Evolutionary conservation across 64 coral and sea anemone genomes (phyloP).

Genomic region (Acropora tenuis): DNA sequence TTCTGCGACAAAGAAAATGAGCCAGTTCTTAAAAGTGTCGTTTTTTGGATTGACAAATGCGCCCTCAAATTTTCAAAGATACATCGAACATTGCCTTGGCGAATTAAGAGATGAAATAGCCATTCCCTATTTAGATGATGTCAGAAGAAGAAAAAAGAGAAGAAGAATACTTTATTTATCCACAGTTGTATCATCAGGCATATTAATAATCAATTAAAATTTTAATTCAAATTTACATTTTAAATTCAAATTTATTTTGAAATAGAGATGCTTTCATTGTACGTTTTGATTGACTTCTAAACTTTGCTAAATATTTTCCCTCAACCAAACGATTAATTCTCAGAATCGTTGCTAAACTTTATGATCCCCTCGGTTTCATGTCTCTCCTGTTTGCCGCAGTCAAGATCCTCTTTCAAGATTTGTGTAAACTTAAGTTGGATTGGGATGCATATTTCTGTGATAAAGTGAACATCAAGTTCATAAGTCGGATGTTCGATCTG

Average conservation of each 20-base stretch:
- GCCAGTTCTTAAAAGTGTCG: too few species aligned
- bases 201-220: too few species aligned
- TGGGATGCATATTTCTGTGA: neutral
- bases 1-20: too few species aligned
- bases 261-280: slow-evolving; percentile 39
- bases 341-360: slow-evolving; percentile 20
- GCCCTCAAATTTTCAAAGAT: too few species aligned
- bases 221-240: neutral
- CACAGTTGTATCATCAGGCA: too few species aligned
- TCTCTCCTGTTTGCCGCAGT: neutral
- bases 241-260: neutral
- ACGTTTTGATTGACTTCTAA: neutral
- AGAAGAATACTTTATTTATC: too few species aligned
- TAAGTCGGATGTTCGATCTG: neutral
- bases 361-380: slow-evolving; percentile 29
- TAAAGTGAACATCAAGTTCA: neutral
- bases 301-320: slow-evolving; percentile 26
- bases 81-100: too few species aligned
- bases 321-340: slow-evolving; percentile 27
- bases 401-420: neutral
- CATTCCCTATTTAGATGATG: too few species aligned
- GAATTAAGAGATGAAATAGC: too few species aligned
- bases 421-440: neutral
- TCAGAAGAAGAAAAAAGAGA: too few species aligned
- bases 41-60: too few species aligned